Conservation (phyloP, 2,113 vertebrate genomes). For the Odocoileus virginianus region DNA sequence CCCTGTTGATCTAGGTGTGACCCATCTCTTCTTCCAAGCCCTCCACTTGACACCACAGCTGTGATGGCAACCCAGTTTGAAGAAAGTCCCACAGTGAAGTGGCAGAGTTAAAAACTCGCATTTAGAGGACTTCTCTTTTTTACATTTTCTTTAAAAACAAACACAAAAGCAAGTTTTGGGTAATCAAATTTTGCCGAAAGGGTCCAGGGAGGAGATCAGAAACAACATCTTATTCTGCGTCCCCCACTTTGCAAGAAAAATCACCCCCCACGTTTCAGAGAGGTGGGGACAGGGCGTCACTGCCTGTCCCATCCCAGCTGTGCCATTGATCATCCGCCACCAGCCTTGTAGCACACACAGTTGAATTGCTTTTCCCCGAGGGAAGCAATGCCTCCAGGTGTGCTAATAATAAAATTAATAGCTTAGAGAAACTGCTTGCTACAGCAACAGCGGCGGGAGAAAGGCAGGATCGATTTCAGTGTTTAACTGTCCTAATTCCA, state of each 20-base stretch:
- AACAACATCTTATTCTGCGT: not conserved
- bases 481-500: slow-evolving; percentile 87
- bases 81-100: not conserved
- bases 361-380: slow-evolving; percentile 86
- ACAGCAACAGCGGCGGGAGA: slow-evolving; percentile 76
- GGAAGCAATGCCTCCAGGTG: slow-evolving; percentile 85
- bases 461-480: slow-evolving; percentile 82
- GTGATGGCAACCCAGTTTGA: not conserved
- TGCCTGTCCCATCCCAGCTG: slow-evolving; percentile 64
- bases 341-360: slow-evolving; percentile 78
- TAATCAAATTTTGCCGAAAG: not conserved
- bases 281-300: not conserved
- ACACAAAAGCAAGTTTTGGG: not conserved
- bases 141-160: not conserved
- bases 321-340: slow-evolving; percentile 81
- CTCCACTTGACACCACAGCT: not conserved
- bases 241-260: not conserved
- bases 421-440: slow-evolving; percentile 88
- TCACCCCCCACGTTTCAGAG: slow-evolving; percentile 37
- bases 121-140: not conserved
- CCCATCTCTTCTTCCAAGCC: not conserved
- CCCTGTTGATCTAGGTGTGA: not conserved
- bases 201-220: not conserved
- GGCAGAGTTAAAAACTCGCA: not conserved
- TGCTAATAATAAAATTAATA: slow-evolving; percentile 91